Percentiles rank a stretch among this genome's conserved stretches.
phyloP scores from a whole-genome alignment of 92 coral and sea anemone species.

The Umimayanthus kanabou region DNA sequence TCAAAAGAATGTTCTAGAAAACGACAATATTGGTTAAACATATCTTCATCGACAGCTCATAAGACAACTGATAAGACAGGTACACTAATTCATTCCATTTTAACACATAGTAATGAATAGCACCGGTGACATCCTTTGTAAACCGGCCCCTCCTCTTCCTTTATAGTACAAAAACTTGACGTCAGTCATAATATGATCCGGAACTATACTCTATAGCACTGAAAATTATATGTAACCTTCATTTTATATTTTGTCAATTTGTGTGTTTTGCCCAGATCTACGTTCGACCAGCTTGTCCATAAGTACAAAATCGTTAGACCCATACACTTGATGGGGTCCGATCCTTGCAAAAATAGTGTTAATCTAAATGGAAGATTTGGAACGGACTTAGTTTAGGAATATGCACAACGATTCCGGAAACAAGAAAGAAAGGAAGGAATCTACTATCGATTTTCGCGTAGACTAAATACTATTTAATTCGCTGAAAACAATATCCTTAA shows the following conservation, averaged over 20 bases:
- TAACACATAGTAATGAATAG: neutral
- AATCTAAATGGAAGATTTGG: neutral
- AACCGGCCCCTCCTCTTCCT: neutral
- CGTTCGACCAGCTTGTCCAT: neutral
- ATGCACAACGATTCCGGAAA: neutral
- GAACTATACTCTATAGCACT: neutral
- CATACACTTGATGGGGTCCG: neutral
- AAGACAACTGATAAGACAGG: neutral
- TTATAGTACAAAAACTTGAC: neutral
- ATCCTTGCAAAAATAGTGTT: neutral
- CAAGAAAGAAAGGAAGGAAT: neutral
- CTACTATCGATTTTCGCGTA: no score
- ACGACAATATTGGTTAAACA: neutral
- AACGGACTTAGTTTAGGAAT: neutral
- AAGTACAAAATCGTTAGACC: neutral
- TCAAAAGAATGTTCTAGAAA: neutral
- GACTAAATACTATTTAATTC: no score
- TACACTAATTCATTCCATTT: neutral
- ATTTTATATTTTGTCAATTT: neutral
- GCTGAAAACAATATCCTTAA: no score
- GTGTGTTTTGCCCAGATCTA: neutral
- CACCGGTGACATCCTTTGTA: neutral
- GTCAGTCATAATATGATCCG: neutral
- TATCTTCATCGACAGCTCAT: slow-evolving; percentile 8
- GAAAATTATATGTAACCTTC: neutral